Conservation (phyloP, 2,797 vertebrate species). For the Astyanax mexicanus region DNA sequence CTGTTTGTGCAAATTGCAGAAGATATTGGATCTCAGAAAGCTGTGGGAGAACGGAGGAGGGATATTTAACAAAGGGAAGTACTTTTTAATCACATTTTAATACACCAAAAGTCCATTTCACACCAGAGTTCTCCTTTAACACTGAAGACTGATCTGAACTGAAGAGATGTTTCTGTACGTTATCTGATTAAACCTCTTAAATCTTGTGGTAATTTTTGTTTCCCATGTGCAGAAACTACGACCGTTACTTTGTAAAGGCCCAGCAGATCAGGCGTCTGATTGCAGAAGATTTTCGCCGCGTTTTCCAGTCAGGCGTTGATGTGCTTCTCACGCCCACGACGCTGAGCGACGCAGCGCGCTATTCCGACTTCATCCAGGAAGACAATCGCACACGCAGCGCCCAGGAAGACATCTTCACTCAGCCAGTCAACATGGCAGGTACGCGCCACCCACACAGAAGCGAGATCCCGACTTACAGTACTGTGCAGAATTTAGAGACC, state of each 20-base stretch:
- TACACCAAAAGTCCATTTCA: too few species aligned
- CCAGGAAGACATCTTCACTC: slow-evolving; percentile 93
- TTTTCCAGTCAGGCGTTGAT: slow-evolving; percentile 87
- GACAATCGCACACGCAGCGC: slow-evolving; percentile 93
- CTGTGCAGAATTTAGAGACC: too few species aligned
- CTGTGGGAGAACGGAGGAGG: too few species aligned
- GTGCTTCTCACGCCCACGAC: slow-evolving; percentile 93
- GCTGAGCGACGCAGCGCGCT: slow-evolving; percentile 78
- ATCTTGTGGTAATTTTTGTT: neutral
- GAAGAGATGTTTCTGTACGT: too few species aligned
- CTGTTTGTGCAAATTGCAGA: too few species aligned
- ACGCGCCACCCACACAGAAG: slow-evolving; percentile 3
- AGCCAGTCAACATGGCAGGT: slow-evolving; percentile 96
- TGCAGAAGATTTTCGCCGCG: slow-evolving; percentile 83
- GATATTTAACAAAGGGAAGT: too few species aligned
- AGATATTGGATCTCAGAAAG: too few species aligned
- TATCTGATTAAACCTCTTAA: too few species aligned
- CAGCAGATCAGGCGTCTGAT: slow-evolving; percentile 94
- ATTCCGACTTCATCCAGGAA: slow-evolving; percentile 86
- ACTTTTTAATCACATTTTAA: too few species aligned
- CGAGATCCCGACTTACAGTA: too few species aligned
- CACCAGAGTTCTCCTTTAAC: too few species aligned
- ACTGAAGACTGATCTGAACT: too few species aligned
- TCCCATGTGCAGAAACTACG: slow-evolving; percentile 84
- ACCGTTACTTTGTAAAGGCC: slow-evolving; percentile 92